A percentile compares a stretch with the other conserved stretches of the same genome.
These are phyloP conservation scores for Clarias magur DNA, from an alignment of 2,113 vertebrate genomes.

Conservation along the genomic window DNA sequence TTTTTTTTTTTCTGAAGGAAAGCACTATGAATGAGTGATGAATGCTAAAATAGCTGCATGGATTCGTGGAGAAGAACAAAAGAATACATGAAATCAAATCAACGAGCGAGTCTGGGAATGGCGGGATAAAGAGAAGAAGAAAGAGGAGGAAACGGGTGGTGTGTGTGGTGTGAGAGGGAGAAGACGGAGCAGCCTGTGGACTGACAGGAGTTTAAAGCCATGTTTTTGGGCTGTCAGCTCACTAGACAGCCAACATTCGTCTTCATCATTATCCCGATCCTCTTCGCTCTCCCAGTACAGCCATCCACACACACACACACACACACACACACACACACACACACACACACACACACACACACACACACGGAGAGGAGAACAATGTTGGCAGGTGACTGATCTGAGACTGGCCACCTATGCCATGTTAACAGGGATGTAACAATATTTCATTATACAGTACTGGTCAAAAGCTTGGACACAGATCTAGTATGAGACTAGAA, in stretches of 20 bases:
- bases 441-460: too few relatives aligned
- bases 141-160: background rate
- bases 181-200: conserved; percentile 18
- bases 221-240: conserved; percentile 40
- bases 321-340: background rate
- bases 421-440: too few relatives aligned
- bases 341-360: background rate
- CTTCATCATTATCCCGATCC: conserved; percentile 29
- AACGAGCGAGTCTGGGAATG: background rate
- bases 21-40: background rate
- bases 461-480: too few relatives aligned
- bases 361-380: background rate
- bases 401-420: background rate
- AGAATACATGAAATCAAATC: background rate
- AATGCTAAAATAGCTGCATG: background rate
- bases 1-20: background rate
- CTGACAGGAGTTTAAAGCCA: conserved; percentile 38
- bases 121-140: conserved; percentile 2
- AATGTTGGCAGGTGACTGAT: background rate
- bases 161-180: conserved; percentile 4
- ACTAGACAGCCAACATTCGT: conserved; percentile 32
- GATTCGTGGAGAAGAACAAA: background rate
- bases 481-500: too few relatives aligned
- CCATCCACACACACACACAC: background rate
- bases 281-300: conserved; percentile 17